Base-by-base conservation (phyloP, 2,113 vertebrate genomes). In the Perccottus glenii region DNA sequence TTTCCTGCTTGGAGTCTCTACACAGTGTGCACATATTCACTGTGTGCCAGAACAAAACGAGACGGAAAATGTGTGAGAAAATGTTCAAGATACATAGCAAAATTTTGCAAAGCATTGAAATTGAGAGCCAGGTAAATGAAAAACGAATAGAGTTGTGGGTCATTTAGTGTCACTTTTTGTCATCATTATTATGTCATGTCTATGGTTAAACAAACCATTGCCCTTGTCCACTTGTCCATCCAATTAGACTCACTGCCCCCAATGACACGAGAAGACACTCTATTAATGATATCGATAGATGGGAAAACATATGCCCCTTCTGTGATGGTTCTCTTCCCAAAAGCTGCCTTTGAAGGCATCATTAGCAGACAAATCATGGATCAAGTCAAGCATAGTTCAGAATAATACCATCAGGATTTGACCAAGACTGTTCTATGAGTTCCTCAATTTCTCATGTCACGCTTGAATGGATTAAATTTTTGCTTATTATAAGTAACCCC, bases 401-500 rank as follows among this genome's bases (percentile, higher is more conserved):
- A 73, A 56, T 49, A 68, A 71, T 15, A 43, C 70, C 47, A 3
- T n/a, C 15, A 60, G 50, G 64, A 64, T 76, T 62, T 75, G 50
- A 33, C 40, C 15, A 3, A 19, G n/a, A 27, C 32, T 65, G 69
- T 40, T 19, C 0, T 2, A n/a, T 11, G 51, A 6, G 83, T 77
- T 64, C 44, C 73, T 66, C 59, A 63, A 79, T 82, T 50, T 73
- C 65, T 65, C 35, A 32, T 50, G 70, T 83, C 58, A 73, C 55
- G 64, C 68, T 71, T 78, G 68, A 83, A 53, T 78, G 57, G 40
- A 74, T 87, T 83, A 65, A 43, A 58, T 82, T 61, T 82, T 82
- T 85, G 56, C 80, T 68, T 66, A 71, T 82, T 64, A 68, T 81
- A 72, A 60, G 47, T 51, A 61, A 59, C 78, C 19, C 78, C 52